Percentiles rank a stretch among this genome's conserved stretches.
phyloP scores from a whole-genome alignment of 2,888 invertebrate species.

The Stenolophus ochropezus region DNA sequence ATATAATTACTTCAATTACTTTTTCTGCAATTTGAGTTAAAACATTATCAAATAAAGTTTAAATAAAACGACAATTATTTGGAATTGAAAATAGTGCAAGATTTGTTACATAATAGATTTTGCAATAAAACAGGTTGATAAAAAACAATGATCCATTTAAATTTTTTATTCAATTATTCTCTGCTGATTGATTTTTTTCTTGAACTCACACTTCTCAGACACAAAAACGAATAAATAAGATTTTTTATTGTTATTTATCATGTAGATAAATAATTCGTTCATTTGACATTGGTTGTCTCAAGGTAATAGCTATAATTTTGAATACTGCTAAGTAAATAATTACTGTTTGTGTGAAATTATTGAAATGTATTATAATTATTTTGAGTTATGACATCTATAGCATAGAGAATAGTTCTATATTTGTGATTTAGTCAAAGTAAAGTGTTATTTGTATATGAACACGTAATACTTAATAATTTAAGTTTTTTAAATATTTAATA shows the following conservation, averaged over 20 bases:
- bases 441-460: too few species aligned
- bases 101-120: neutral
- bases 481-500: too few species aligned
- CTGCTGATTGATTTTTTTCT: neutral
- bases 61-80: too few species aligned
- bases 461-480: neutral
- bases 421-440: too few species aligned
- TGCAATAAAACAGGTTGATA: neutral
- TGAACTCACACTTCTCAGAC: neutral
- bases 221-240: constrained; percentile 1
- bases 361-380: neutral
- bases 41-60: too few species aligned
- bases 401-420: too few species aligned
- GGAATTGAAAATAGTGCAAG: too few species aligned
- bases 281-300: constrained; percentile 20
- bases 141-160: neutral
- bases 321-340: neutral
- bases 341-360: neutral
- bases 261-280: neutral
- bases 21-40: too few species aligned
- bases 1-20: too few species aligned
- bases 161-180: neutral
- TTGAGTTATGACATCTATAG: neutral
- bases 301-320: constrained; percentile 15
- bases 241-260: neutral